phyloP scores from a whole-genome alignment of 2,888 invertebrate species.

The Lottia gigantea region DNA sequence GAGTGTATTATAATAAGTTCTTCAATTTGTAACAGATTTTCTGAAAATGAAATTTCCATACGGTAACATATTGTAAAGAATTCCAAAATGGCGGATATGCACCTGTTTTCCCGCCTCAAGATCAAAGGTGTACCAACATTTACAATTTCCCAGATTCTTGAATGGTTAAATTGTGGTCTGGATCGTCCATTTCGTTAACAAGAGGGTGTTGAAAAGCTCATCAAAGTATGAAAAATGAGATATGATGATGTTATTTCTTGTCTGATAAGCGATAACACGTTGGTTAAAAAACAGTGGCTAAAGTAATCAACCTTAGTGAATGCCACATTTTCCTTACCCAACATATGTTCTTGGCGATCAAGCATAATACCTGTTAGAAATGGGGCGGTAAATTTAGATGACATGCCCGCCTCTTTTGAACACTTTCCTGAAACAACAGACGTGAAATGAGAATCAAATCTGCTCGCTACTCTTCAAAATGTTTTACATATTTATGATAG shows the following conservation, averaged over 20 bases:
- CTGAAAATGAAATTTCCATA: neutral
- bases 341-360: constrained; percentile 22
- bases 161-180: neutral
- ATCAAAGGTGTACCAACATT: constrained; percentile 5
- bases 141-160: neutral
- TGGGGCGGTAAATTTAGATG: constrained; percentile 18
- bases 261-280: constrained; percentile 7
- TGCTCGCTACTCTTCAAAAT: neutral
- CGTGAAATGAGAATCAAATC: neutral
- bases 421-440: neutral
- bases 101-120: constrained; percentile 2
- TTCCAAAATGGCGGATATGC: constrained; percentile 7
- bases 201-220: constrained; percentile 5
- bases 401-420: constrained; percentile 17
- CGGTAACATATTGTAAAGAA: constrained; percentile 2
- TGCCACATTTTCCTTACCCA: constrained; percentile 13
- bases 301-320: neutral
- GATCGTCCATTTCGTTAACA: constrained; percentile 2
- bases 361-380: constrained; percentile 20
- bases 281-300: neutral
- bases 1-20: no score
- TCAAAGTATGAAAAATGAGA: constrained; percentile 7
- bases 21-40: neutral
- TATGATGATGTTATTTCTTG: constrained; percentile 10
- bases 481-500: constrained; percentile 2